Conservation (phyloP, 1,140 invertebrate species). For the Drosophila sulfurigaster region DNA sequence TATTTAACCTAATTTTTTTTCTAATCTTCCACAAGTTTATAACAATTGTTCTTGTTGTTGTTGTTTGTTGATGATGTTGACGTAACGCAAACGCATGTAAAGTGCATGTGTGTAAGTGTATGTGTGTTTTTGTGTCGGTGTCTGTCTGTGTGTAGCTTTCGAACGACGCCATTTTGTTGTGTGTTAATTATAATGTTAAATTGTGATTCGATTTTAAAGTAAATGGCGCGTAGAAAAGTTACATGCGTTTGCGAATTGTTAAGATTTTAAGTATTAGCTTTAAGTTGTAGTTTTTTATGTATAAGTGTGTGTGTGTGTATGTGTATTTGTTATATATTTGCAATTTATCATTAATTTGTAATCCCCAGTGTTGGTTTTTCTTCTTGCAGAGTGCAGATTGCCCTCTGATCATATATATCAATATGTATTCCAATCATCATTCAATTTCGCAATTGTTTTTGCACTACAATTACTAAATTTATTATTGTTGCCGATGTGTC, state of each 20-base stretch:
- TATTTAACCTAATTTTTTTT: conserved; percentile 46
- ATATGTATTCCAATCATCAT: conserved; percentile 20
- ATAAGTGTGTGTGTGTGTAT: conserved; percentile 8
- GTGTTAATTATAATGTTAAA: conserved; percentile 25
- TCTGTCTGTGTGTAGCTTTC: conserved; percentile 53
- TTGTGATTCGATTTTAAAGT: conserved; percentile 36
- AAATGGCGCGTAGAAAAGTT: conserved; percentile 78
- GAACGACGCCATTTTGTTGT: conserved; percentile 63
- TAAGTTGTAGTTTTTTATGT: conserved; percentile 13
- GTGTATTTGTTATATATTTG: conserved; percentile 28
- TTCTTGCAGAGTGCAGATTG: not conserved
- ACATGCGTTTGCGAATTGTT: conserved; percentile 72
- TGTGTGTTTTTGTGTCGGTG: conserved; percentile 15
- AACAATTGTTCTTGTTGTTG: conserved; percentile 25
- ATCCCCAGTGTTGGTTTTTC: conserved; percentile 16
- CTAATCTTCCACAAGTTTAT: conserved; percentile 50
- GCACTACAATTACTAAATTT: conserved; percentile 14
- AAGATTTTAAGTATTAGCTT: conserved; percentile 12
- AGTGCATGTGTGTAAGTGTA: conserved; percentile 27
- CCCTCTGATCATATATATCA: conserved; percentile 2
- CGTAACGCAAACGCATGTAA: conserved; percentile 73
- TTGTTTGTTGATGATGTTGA: conserved; percentile 31
- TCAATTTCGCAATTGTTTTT: conserved; percentile 2
- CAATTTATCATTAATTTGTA: conserved; percentile 28
- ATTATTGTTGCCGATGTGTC: conserved; percentile 34